Evolutionary conservation across 2,113 vertebrate genomes (phyloP), one percentile per base, ranked within the genome.

Genomic region (Passer domesticus): DNA sequence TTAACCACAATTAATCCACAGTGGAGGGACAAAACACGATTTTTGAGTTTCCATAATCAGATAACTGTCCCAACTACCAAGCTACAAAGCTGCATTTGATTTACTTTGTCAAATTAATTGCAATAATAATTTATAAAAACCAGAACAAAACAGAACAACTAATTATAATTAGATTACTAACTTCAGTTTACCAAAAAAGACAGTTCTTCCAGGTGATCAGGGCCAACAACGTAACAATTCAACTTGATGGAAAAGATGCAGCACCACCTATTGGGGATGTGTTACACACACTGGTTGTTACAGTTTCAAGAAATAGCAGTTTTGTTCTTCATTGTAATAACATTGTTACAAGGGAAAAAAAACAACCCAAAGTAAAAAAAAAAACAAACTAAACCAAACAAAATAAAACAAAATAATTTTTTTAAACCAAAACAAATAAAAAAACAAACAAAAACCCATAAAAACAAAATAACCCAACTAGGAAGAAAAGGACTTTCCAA

Each of bases 251-350:
- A 81, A 83, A 94, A 70, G 80, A 81, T 83, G 77, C 92, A 97
- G 95, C 96, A 96, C 96, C 96, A 95, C 86, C 94, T 97, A 88
- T 37, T 90, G 96, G 95, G 83, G 86, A 77, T 55, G 30, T 63
- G 52, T 43, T 43, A 55, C 11, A 25, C 13, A 18, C 8, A 17
- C 25, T 19, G 20, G 27, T 33, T 69, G 25, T 50, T 43, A 31
- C 24, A 33, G 35, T 30, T 87, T 9, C 11, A 41, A 86, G 24
- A 17, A 59, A 8, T 22, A 63, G 15, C 6, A 22, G 33, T 64
- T 60, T 39, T 59, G 10, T 33, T 85, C 43, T 59, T 67, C 30
- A 7, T 46, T 78, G 17, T 50, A 53, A 90, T 76, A 62, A 53
- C 9, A 2, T 35, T 13, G 5, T 60, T 79, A 68, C n/a, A 20